Conservation (phyloP, 2,113 vertebrate genomes). For the Passer domesticus region DNA sequence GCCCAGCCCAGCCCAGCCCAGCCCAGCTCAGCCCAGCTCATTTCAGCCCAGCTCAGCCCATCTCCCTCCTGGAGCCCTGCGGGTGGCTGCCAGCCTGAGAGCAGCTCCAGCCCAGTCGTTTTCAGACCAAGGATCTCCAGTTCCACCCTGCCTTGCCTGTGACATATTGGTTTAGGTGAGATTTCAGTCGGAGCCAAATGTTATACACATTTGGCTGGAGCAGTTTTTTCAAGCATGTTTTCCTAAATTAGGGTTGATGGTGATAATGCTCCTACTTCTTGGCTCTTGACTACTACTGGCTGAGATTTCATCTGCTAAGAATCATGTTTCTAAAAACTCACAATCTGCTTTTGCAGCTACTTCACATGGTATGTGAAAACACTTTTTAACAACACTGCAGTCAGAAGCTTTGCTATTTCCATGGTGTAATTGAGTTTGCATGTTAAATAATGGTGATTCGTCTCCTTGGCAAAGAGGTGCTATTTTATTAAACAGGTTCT, state of each 20-base stretch:
- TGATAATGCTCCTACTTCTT: constrained; percentile 43
- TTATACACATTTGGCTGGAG: constrained; percentile 19
- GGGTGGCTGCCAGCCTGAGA: neutral
- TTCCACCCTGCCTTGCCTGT: neutral
- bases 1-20: too few relatives aligned
- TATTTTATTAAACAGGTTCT: neutral
- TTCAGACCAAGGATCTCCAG: neutral
- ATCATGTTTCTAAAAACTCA: constrained; percentile 27
- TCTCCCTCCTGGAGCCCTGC: accelerated
- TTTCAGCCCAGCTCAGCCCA: too few relatives aligned
- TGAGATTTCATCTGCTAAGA: constrained; percentile 48
- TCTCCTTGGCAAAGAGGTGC: neutral
- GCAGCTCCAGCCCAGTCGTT: neutral
- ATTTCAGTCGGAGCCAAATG: neutral
- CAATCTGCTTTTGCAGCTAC: constrained; percentile 49
- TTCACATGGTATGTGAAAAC: constrained; percentile 24
- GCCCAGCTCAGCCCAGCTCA: too few relatives aligned
- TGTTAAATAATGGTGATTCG: neutral
- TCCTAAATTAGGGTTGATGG: constrained; percentile 39
- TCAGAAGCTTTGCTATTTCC: neutral
- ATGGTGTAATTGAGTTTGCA: neutral
- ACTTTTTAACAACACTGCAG: neutral
- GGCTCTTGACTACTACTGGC: constrained; percentile 24
- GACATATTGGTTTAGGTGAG: constrained; percentile 17
- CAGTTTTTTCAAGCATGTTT: constrained; percentile 44